Conservation (phyloP, 2,113 vertebrate genomes). For the Panurus biarmicus region DNA sequence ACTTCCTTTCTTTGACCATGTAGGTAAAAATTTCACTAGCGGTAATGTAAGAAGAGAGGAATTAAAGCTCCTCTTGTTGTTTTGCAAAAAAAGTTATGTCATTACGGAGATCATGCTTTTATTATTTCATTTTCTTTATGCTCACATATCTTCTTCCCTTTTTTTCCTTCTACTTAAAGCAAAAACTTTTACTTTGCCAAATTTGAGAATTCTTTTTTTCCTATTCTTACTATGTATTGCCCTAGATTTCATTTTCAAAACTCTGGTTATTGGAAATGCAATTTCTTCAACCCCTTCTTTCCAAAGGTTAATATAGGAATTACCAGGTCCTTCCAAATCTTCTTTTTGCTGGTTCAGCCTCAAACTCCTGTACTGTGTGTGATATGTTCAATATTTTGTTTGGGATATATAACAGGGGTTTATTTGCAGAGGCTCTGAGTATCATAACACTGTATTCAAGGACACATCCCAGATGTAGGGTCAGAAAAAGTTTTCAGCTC, state of each 20-base stretch:
- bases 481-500: background rate
- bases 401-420: background rate
- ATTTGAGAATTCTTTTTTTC: background rate
- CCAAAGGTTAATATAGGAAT: background rate
- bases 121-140: background rate
- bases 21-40: background rate
- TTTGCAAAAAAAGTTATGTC: background rate
- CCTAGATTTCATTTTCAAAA: background rate
- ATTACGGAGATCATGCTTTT: background rate
- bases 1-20: background rate
- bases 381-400: background rate
- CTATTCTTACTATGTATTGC: background rate
- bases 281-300: background rate
- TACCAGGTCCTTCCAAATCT: background rate
- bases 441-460: background rate
- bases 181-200: background rate
- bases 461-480: background rate
- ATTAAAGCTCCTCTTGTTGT: background rate
- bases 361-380: fast-evolving
- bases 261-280: background rate
- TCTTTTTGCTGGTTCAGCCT: background rate
- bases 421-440: background rate
- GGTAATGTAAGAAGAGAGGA: background rate
- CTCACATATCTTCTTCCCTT: background rate
- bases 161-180: background rate